Evolutionary conservation across 2,888 invertebrate genomes (phyloP), one percentile per base, ranked within the genome.

Genomic region (Caenorhabditis sp.): DNA sequence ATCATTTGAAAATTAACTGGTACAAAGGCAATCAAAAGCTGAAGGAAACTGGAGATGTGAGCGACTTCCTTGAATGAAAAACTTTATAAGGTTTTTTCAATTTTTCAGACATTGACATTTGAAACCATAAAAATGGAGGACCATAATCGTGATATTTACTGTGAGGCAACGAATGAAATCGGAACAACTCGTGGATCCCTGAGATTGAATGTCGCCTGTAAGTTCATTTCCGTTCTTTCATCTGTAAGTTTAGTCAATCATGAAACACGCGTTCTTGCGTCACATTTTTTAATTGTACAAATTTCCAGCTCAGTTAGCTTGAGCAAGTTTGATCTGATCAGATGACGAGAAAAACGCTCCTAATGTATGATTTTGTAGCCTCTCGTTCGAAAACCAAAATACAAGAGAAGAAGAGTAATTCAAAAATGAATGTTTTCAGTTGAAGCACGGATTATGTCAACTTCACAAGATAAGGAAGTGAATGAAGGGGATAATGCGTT

Each of bases 71-170:
- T n/a, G n/a, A 11, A 26, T 26, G n/a, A 46, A 26, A 24, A n/a
- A 11, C n/a, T 30, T 15, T 39, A 24, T 52, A 6, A 59, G 15
- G 13, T 13, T 7, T 13, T 7, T 13, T 35, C 35, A 35, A 7
- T 35, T 37, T 76, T 85, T 11, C 70, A 86, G 84, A 85, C 85
- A 1, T 61, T 85, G n/a, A 83, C 83, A 7, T 79, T 87, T 41
- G 82, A 83, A 61, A 78, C 80, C 1, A 73, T 87, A 24, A 79
- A 81, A 53, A 86, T 86, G 87, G 84, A 86, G 48, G 87, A 87
- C 59, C 85, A 87, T 59, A 79, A 78, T 39, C 70, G 76, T 5
- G 83, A 84, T 37, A 80, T 82, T 26, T 65, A 71, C 46, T 87
- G 87, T 55, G 78, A 83, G 39, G 86, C 85, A 0, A 78, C 82